Base-by-base conservation (phyloP, 1,140 invertebrate species). In the Aphaenogaster rudis region DNA sequence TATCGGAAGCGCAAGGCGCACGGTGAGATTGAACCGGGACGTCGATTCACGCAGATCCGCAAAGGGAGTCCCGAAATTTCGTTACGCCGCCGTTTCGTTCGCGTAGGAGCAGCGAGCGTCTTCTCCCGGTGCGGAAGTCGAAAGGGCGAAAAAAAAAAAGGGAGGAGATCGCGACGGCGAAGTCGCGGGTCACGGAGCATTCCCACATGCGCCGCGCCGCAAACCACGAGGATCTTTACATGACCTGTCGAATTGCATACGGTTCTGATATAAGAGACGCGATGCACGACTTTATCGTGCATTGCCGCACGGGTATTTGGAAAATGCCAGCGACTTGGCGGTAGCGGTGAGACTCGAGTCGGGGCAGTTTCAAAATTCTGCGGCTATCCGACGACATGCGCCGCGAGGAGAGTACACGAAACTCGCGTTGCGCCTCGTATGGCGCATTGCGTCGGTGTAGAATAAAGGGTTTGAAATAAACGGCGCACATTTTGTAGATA, bases 291-390 rank as follows among this genome's bases (percentile, higher is more conserved):
- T 86, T 86, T 82, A 86, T 87, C n/a, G 59, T 66, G n/a, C 77
- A 59, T 81, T 81, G 50, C 64, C 64, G 17, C 64, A 13, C 52
- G 42, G 17, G 52, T 59, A 61, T 72, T 45, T 74, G 63, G 71
- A 86, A 69, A 48, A 86, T 77, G 71, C 86, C 50, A 86, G 63
- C 72, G 67, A 78, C 8, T 88, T 71, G 82, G 64, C 59, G 28
- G 59, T 5, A 42, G 33, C 54, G 48, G 54, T 54, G 28, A 74
- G 80, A 74, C 67, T 76, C 54, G 13, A 77, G 59, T 59, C 61
- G 71, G 63, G 42, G 84, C 57, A 54, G 63, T 86, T 79, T 79
- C 82, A 86, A 86, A 88, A 88, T 88, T 86, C 74, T 88, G 82
- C 87, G 87, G 66, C 69, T 78, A 63, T 86, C 76, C 79, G 39